Conservation (phyloP, 2,113 vertebrate genomes). For the Natator depressus region DNA sequence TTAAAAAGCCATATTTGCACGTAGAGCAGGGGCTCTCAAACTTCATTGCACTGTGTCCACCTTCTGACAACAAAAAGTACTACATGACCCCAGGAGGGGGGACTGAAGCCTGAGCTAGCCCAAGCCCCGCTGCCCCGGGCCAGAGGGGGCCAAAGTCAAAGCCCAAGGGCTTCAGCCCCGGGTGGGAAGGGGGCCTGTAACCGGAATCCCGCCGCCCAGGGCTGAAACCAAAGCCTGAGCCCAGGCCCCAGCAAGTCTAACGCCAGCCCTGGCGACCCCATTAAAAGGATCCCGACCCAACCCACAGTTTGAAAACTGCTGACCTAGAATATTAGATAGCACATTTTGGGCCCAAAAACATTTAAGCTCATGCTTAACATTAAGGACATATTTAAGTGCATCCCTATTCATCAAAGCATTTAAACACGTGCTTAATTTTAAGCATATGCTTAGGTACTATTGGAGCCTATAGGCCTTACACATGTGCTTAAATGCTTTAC, state of each 20-base stretch:
- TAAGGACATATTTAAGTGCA: not conserved
- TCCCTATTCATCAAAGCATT: not conserved
- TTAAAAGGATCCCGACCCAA: too few species aligned
- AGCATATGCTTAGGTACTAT: constrained; percentile 16
- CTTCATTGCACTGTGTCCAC: too few species aligned
- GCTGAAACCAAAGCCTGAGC: too few species aligned
- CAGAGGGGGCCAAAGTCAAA: too few species aligned
- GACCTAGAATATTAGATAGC: not conserved
- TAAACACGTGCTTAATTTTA: not conserved
- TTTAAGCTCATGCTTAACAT: not conserved
- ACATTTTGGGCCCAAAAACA: not conserved
- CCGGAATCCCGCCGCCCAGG: too few species aligned
- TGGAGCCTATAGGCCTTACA: constrained; percentile 11
- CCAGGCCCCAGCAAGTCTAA: not conserved
- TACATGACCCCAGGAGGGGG: too few species aligned
- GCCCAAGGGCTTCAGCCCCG: too few species aligned
- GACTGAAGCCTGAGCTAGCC: too few species aligned
- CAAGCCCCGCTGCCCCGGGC: too few species aligned
- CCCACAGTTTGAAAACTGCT: too few species aligned
- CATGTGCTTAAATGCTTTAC: not conserved
- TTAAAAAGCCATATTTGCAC: not conserved
- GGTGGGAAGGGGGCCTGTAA: too few species aligned
- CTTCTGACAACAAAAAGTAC: too few species aligned
- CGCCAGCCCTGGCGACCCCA: not conserved
- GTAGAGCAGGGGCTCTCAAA: not conserved